Evolutionary conservation across 1,140 invertebrate species (phyloP), one percentile per base, ranked within the genome.

Genomic region (Drosophila neocordata): DNA sequence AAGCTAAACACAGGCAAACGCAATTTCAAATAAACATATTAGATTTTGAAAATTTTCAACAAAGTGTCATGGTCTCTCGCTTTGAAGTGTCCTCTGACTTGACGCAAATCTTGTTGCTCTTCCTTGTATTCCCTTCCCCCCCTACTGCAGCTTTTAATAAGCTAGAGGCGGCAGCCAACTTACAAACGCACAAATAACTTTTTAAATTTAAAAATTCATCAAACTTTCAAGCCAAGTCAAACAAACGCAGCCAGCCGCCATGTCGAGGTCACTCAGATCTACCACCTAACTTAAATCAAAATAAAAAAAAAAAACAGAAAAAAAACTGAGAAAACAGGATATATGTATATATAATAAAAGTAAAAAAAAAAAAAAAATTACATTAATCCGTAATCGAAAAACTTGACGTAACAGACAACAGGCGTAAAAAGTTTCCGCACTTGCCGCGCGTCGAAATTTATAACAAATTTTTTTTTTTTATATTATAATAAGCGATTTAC

Each of bases 171-270:
- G 65, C 41, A 15, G 64, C 80, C 22, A 83, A 83, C 80, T 84
- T 84, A 73, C 77, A 69, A 80, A 80, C 76, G 77, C 82, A 67
- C 83, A 89, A 87, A 88, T 88, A 88, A 88, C 83, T 88, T 88
- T 88, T 88, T 83, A 88, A 88, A 88, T 88, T 88, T 88, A 88
- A 88, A 88, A 88, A 88, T 88, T 88, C 83, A 88, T 88, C 83
- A 88, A 88, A 88, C 83, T 88, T 88, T 88, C 75, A 83, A 79
- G 63, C 83, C 44, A 44, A 70, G 75, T 76, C 83, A 82, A 82
- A 79, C 75, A 79, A 88, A 87, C 68, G 68, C 69, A 31, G 8
- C 41, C 69, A 31, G 8, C 41, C 20, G 67, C 48, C 11, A 12
- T n/a, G 59, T 18, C 53, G 53, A 34, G 59, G 61, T 52, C 61